phyloP scores from a whole-genome alignment of 2,797 vertebrate genomes.

The Psittacula derbiana region DNA sequence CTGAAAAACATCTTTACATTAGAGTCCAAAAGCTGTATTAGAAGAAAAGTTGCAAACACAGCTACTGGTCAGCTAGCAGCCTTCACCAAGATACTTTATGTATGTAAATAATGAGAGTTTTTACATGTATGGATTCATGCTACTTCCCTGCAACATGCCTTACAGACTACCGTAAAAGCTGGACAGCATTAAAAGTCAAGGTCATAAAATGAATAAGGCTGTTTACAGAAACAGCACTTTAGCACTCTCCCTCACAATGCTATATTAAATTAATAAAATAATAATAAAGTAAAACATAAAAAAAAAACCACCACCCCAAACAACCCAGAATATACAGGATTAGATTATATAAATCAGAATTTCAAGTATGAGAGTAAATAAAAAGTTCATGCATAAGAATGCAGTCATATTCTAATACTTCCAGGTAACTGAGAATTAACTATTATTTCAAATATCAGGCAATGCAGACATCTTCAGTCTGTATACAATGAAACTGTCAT shows the following conservation, averaged over 20 bases:
- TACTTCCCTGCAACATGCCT: neutral
- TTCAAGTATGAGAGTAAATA: neutral
- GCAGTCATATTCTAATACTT: neutral
- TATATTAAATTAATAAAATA: neutral
- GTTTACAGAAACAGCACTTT: neutral
- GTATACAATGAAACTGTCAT: neutral
- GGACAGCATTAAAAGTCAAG: neutral
- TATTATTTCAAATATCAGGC: neutral
- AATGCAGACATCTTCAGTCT: neutral
- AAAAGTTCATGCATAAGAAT: neutral
- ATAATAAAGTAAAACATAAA: neutral
- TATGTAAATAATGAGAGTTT: neutral
- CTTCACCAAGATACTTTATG: neutral
- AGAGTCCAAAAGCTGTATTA: neutral
- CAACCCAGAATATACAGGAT: neutral
- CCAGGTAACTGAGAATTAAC: neutral
- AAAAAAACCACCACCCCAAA: neutral
- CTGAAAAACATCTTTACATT: neutral
- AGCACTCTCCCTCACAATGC: neutral
- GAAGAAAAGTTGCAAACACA: neutral
- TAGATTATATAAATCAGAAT: neutral
- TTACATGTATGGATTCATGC: neutral
- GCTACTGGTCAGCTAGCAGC: neutral
- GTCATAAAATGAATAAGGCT: neutral
- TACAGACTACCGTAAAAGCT: neutral